phyloP scores from a whole-genome alignment of 1,140 invertebrate genomes.

The Metopolophium dirhodum region DNA sequence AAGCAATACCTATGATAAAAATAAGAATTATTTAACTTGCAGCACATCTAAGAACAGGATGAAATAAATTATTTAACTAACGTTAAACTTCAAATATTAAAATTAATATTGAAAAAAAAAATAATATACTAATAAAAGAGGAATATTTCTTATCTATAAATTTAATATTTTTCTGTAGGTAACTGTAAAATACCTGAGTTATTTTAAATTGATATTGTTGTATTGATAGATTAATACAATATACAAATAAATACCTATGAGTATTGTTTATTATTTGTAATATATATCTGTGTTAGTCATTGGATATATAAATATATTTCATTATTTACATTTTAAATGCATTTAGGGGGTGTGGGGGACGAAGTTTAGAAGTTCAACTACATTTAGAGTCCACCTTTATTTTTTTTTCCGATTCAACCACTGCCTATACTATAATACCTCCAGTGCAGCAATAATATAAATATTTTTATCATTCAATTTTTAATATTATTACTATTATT shows the following conservation, averaged over 20 bases:
- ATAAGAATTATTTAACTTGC: not conserved
- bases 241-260: not conserved
- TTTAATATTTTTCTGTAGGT: no score
- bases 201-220: no score
- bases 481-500: no score
- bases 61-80: not conserved
- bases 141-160: not conserved
- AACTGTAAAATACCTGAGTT: no score
- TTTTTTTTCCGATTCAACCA: not conserved
- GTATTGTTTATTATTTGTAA: not conserved
- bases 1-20: no score
- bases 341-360: not conserved
- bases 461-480: no score
- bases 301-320: no score
- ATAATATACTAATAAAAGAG: not conserved
- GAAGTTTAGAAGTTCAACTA: not conserved
- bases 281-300: not conserved
- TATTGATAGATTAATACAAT: no score
- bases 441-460: no score
- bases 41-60: no score
- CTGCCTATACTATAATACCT: not conserved
- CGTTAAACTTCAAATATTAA: no score
- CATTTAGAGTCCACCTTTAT: not conserved
- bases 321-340: not conserved
- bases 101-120: no score